These are phyloP conservation scores for Alligator sinensis DNA, from an alignment of 2,113 vertebrate genomes.

Conservation along the genomic window DNA sequence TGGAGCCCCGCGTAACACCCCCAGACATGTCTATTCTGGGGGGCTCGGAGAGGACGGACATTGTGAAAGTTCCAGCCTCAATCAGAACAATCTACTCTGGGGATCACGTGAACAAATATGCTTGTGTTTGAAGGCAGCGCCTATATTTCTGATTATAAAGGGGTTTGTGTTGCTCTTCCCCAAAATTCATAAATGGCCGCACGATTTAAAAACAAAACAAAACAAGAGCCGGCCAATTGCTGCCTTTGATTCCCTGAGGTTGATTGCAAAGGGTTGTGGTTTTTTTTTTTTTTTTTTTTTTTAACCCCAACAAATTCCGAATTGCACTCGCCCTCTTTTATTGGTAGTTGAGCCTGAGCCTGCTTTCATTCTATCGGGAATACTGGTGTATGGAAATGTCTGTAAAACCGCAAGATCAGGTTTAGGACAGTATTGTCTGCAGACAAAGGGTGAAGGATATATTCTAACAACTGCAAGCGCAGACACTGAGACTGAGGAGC, in stretches of 20 bases:
- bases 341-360: conserved; percentile 96
- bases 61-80: conserved; percentile 85
- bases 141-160: conserved; percentile 96
- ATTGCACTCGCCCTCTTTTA: conserved; percentile 91
- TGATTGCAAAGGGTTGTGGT: conserved; percentile 84
- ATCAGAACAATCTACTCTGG: conserved; percentile 85
- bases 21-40: conserved; percentile 53
- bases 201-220: conserved; percentile 85
- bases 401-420: conserved; percentile 97
- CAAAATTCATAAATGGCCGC: conserved; percentile 82
- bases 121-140: conserved; percentile 94
- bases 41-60: conserved; percentile 80
- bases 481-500: conserved; percentile 88
- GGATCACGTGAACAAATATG: conserved; percentile 98
- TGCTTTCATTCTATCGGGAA: conserved; percentile 97
- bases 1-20: conserved; percentile 2
- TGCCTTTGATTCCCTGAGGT: conserved; percentile 67
- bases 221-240: conserved; percentile 64
- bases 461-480: conserved; percentile 88
- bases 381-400: conserved; percentile 97
- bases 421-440: conserved; percentile 96
- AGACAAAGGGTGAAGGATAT: conserved; percentile 99
- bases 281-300: conserved; percentile 19
- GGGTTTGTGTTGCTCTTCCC: conserved; percentile 85
- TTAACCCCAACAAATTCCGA: conserved; percentile 79